Percentiles rank a stretch among this genome's conserved stretches.
phyloP scores from a whole-genome alignment of 2,113 vertebrate species.

The Phyllostomus discolor region DNA sequence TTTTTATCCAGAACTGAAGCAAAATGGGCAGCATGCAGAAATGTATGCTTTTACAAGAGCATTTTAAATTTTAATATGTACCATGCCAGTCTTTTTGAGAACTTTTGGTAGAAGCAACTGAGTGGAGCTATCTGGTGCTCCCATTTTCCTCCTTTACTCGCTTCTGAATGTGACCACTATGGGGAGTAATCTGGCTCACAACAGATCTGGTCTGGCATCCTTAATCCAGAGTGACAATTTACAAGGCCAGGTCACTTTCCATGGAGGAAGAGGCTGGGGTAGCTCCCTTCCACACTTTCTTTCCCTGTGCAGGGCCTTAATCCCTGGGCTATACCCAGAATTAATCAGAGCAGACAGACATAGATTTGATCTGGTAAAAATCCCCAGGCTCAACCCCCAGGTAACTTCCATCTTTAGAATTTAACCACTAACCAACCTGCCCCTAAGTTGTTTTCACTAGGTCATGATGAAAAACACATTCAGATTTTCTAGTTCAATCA shows the following conservation, averaged over 20 bases:
- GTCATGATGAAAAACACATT: background rate
- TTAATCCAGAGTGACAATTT: background rate
- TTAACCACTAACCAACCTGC: background rate
- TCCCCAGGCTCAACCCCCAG: background rate
- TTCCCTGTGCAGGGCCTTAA: background rate
- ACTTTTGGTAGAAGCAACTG: background rate
- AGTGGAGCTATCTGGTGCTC: background rate
- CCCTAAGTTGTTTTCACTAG: background rate
- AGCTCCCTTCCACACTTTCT: background rate
- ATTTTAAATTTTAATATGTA: background rate
- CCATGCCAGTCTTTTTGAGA: background rate
- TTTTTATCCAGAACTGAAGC: background rate
- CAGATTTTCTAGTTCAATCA: background rate
- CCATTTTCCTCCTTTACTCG: background rate
- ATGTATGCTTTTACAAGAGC: background rate
- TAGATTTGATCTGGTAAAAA: background rate
- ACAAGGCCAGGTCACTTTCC: background rate
- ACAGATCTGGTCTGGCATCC: background rate
- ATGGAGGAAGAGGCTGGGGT: background rate
- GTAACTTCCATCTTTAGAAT: background rate
- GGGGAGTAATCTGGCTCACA: background rate
- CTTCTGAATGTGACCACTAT: background rate
- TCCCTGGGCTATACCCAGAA: background rate
- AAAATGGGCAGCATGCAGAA: background rate
- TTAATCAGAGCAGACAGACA: background rate